Conservation (phyloP, 2,888 invertebrate genomes). For the Eupsilia transversa region DNA sequence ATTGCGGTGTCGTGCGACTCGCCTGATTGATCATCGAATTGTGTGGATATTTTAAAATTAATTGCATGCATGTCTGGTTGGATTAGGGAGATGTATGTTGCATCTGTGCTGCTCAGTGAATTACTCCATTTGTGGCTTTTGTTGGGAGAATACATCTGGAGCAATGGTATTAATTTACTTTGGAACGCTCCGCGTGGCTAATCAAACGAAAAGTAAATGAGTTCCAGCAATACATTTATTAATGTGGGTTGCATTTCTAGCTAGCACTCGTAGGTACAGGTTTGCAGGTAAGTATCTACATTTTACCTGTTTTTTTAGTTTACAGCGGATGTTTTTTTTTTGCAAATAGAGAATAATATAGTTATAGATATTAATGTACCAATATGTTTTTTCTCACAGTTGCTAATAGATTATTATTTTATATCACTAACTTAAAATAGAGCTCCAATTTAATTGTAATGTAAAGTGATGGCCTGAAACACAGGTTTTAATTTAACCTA, state of each 20-base stretch:
- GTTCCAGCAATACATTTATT: constrained; percentile 11
- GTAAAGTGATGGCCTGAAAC: no score
- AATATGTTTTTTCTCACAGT: no score
- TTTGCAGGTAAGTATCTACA: neutral
- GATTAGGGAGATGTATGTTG: constrained; percentile 42
- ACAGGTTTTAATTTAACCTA: no score
- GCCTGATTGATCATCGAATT: constrained; percentile 60
- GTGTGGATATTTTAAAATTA: constrained; percentile 61
- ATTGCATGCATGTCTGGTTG: constrained; percentile 51
- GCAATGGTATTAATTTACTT: constrained; percentile 30
- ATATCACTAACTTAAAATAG: no score
- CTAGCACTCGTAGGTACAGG: neutral
- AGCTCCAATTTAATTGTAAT: no score
- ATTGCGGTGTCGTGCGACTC: constrained; percentile 26
- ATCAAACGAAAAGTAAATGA: constrained; percentile 23
- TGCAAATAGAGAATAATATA: neutral
- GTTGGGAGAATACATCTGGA: constrained; percentile 29
- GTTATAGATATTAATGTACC: no score
- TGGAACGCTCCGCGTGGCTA: neutral
- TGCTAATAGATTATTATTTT: no score
- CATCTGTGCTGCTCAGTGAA: constrained; percentile 36
- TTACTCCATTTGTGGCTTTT: constrained; percentile 44
- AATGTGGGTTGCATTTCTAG: constrained; percentile 2
- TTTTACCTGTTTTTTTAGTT: neutral
- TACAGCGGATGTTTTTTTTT: neutral